phyloP scores from a whole-genome alignment of 2,797 vertebrate genomes.

The Myripristis jacobus region DNA sequence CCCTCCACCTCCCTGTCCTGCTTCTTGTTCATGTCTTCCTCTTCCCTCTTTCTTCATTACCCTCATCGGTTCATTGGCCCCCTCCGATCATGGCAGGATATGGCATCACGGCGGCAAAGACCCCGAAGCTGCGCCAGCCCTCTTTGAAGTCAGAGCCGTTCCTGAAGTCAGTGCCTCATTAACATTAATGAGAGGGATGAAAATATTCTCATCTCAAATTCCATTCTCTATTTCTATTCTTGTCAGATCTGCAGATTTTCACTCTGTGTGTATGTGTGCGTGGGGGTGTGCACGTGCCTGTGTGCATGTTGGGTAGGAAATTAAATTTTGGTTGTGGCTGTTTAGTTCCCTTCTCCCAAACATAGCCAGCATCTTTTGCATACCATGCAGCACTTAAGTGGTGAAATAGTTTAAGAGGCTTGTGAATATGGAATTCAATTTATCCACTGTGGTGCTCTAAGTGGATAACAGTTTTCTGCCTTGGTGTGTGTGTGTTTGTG shows the following conservation, averaged over 20 bases:
- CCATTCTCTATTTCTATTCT: constrained; percentile 52
- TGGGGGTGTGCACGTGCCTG: constrained; percentile 12
- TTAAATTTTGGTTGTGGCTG: too few species aligned
- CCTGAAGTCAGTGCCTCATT: constrained; percentile 56
- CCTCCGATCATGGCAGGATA: constrained; percentile 40
- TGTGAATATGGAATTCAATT: too few species aligned
- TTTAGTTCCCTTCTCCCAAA: too few species aligned
- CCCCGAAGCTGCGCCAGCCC: constrained; percentile 42
- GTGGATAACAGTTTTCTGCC: neutral
- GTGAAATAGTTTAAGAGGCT: too few species aligned
- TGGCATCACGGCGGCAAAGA: constrained; percentile 48
- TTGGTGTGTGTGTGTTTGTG: neutral
- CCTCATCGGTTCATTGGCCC: neutral
- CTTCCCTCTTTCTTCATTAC: neutral
- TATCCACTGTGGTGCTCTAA: too few species aligned
- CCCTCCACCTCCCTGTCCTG: too few species aligned
- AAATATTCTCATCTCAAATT: constrained; percentile 58
- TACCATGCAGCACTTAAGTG: too few species aligned
- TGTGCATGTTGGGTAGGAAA: neutral
- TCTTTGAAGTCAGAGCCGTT: constrained; percentile 64
- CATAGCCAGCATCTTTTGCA: too few species aligned
- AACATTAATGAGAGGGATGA: constrained; percentile 70
- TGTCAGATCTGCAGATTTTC: constrained; percentile 11
- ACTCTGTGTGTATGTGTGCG: neutral
- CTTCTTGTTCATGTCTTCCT: neutral